Evolutionary conservation across 2,797 vertebrate species (phyloP), one percentile per base, ranked within the genome.

Genomic region (Lindbergichthys nudifrons): DNA sequence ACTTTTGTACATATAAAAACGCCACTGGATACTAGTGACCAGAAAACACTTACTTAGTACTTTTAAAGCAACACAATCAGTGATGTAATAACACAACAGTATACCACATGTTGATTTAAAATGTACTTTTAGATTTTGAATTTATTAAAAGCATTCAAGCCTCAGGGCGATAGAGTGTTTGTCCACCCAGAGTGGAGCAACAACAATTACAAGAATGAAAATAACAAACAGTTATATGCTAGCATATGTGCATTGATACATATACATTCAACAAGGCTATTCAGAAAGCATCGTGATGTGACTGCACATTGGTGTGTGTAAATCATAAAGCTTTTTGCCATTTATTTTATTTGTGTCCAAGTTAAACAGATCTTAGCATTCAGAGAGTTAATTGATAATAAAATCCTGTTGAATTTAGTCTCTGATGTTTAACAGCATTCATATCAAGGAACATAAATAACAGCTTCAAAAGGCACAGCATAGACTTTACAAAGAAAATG

Each of bases 401-500:
- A 61, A 79, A 65, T 62, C 39, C 9, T 66, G 30, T 70, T 79
- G 43, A 65, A 36, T 83, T 80, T 45, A 68, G 32, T 9, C 45
- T 58, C 26, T 19, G 39, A 70, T 62, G 64, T 23, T 72, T 43
- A 54, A 68, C 26, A 82, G 62, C 16, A 46, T 75, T 47, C 16
- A 48, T 14, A 43, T 52, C 9, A 76, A 74, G 51, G 21, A 46
- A 75, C 73, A 70, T 77, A 80, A 75, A 81, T 75, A 86, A 73
- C 36, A 57, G 8, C 19, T 15, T 66, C 48, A 75, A 77, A 87
- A 80, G 73, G 78, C 80, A 81, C 60, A 15, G 52, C 16, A 51
- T 53, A 23, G 30, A 42, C 58, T 79, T 62, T 62, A 70, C 39
- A 78, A 75, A 79, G 19, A 84, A 41, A 30, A 79, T 47, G 65